phyloP scores from a whole-genome alignment of 2,113 vertebrate genomes.

The Bubalus kerabau region DNA sequence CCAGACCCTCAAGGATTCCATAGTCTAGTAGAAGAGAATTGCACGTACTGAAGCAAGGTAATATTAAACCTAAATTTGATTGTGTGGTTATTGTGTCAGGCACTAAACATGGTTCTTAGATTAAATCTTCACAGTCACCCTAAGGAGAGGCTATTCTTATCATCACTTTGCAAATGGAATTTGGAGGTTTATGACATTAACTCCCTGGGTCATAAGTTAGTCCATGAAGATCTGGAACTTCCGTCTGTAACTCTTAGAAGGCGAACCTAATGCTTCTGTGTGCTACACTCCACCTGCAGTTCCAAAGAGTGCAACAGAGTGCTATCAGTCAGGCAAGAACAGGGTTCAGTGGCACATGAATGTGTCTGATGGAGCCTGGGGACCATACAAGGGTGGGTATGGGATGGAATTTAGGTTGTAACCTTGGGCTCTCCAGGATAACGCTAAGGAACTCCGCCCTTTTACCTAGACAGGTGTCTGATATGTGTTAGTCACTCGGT shows the following conservation, averaged over 20 bases:
- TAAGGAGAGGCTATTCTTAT: not conserved
- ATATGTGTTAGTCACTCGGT: not conserved
- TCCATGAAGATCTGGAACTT: not conserved
- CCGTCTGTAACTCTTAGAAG: not conserved
- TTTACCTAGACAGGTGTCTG: not conserved
- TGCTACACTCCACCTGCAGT: not conserved
- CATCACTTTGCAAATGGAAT: not conserved
- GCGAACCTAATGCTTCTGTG: not conserved
- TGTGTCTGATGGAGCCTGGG: not conserved
- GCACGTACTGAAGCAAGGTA: not conserved
- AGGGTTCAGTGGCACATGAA: fast-evolving
- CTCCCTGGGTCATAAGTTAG: not conserved
- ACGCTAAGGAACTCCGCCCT: not conserved
- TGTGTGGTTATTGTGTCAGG: not conserved
- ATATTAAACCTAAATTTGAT: not conserved
- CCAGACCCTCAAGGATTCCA: not conserved
- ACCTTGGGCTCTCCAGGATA: not conserved
- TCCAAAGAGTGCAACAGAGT: not conserved
- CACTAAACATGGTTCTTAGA: not conserved
- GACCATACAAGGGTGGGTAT: not conserved
- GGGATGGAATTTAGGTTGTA: not conserved
- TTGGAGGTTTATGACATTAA: not conserved
- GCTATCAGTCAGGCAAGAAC: not conserved
- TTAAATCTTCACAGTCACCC: not conserved
- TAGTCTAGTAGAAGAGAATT: not conserved